Evolutionary conservation across 1,140 invertebrate genomes (phyloP), one percentile per base, ranked within the genome.

Genomic region (Calephelis virginiensis): DNA sequence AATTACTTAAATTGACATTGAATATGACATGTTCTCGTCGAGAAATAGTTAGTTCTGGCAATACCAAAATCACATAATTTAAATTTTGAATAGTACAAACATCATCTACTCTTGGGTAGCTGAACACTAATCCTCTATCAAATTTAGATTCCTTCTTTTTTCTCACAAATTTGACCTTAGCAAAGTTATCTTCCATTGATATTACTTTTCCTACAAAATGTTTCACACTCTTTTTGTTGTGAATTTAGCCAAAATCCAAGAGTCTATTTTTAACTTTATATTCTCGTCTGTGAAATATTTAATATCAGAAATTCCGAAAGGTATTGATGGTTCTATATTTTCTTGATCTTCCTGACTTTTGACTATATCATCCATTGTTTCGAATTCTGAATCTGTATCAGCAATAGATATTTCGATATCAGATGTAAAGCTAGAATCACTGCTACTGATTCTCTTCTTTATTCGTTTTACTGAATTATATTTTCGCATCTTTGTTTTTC

Each of bases 151-250:
- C 28, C 49, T 76, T 76, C 7, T 69, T 63, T 66, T 67, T 76
- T 66, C 74, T 38, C 38, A 65, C 45, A 68, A 76, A 76, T 64
- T 72, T 75, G 5, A 76, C 66, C 5, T 14, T 60, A 63, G 71
- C 71, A 53, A 62, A 68, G 40, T 68, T 48, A 61, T 50, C 48
- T 45, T 64, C 64, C 0, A 76, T 68, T 50, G 65, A 64, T 64
- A 73, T 48, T 61, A 76, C 61, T 12, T 68, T 69, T n/a, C 71
- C 74, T 13, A 76, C 63, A 71, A 68, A 76, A 62, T 76, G 74
- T 49, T 76, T 76, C 5, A 73, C 10, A 66, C 13, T 76, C 13
- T 76, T 76, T 73, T 73, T 48, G 74, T 48, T n/a, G 69, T 49
- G 50, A 75, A 75, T 53, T 70, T 49, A n/a, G 60, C 70, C 10